These are phyloP conservation scores for Sphenodon punctatus DNA, from an alignment of 2,797 vertebrate species.

Conservation along the genomic window DNA sequence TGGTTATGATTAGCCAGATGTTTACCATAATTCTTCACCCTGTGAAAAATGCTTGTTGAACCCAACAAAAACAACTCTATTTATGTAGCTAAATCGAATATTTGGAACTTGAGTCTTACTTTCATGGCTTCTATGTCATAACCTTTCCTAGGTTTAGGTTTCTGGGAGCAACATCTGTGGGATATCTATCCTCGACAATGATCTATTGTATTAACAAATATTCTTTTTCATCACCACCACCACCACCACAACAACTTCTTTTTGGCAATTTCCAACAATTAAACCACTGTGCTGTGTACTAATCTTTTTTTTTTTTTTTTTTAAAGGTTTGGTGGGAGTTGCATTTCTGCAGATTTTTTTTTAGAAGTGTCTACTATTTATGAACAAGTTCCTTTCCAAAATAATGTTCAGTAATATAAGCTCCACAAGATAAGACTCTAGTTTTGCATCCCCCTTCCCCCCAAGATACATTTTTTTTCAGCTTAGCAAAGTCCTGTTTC, in stretches of 20 bases:
- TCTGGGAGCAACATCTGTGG: conserved; percentile 76
- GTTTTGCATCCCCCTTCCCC: conserved; percentile 49
- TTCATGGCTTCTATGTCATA: conserved; percentile 66
- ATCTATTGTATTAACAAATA: conserved; percentile 64
- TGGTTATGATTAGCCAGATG: conserved; percentile 75
- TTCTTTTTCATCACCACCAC: not conserved
- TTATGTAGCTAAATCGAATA: conserved; percentile 76
- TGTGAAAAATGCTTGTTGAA: conserved; percentile 68
- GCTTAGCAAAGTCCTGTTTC: not conserved
- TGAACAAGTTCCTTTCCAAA: conserved; percentile 47
- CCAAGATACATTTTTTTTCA: conserved; percentile 46
- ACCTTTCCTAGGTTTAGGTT: conserved; percentile 62
- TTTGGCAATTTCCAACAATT: conserved; percentile 56
- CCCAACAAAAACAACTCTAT: conserved; percentile 78
- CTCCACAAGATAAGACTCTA: conserved; percentile 51
- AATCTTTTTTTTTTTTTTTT: conserved; percentile 47
- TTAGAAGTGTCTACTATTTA: not conserved
- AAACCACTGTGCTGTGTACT: conserved; percentile 43
- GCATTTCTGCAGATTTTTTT: not conserved
- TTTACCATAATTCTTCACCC: conserved; percentile 77
- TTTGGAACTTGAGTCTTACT: conserved; percentile 70
- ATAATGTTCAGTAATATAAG: conserved; percentile 18
- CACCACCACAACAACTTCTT: not conserved
- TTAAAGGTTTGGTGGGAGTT: conserved; percentile 24
- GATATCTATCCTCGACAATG: conserved; percentile 63